Evolutionary conservation across 2,797 vertebrate species (phyloP).

Genomic region (Lycodopsis pacificus): DNA sequence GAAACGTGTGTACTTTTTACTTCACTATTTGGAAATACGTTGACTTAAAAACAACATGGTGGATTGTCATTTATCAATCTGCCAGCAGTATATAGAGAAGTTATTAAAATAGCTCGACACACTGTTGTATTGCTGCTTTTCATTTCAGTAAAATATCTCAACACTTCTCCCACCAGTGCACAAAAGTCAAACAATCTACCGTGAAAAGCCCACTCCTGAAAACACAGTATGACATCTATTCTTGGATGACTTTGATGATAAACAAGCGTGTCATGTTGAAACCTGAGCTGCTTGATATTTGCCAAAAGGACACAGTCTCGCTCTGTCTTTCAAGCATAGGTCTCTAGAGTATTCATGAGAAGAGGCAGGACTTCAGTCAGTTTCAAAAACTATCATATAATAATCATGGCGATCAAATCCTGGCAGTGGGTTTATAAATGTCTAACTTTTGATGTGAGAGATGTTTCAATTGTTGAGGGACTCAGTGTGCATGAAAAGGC

Average conservation of each 20-base stretch:
- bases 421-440: not conserved
- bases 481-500: not conserved
- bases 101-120: not conserved
- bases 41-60: not conserved
- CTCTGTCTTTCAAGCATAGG: not conserved
- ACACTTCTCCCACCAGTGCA: not conserved
- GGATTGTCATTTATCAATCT: not conserved
- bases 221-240: not conserved
- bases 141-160: not conserved
- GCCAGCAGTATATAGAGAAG: not conserved
- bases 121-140: not conserved
- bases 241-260: not conserved
- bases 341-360: not conserved
- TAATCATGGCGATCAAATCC: not conserved
- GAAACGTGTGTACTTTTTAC: not conserved
- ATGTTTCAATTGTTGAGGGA: not conserved
- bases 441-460: not conserved
- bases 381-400: not conserved
- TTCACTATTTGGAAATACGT: not conserved
- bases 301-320: not conserved
- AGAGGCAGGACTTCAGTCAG: not conserved
- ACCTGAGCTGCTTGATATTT: not conserved
- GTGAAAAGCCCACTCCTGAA: not conserved
- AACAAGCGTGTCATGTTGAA: not conserved
- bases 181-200: not conserved